Base-by-base conservation (phyloP, 64 coral and sea anemone genomes). In the Stylophora pistillata region DNA sequence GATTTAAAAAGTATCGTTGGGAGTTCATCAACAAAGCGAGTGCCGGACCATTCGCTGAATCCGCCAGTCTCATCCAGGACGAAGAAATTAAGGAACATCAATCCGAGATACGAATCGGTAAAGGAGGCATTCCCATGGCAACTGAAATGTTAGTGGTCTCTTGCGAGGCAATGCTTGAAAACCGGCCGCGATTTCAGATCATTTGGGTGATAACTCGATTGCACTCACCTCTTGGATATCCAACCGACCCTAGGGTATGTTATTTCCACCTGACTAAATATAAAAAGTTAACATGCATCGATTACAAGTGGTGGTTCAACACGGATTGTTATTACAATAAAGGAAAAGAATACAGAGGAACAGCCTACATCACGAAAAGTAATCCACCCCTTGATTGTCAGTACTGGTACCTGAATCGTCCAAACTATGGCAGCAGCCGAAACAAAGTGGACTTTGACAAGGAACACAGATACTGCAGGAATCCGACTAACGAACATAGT, bases 181-280 rank as follows among this genome's bases (percentile, higher is more conserved):
- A 59, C 3, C 18, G 89, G 20, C 91, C 95, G 26, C 70, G 59
- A 55, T 77, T 97, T 23, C 91, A 89, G 52, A 74, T 97, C 34
- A 90, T 97, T 68, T 97, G 95, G 95, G 95, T 88, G 2, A 60
- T 97, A 10, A 97, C 95, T 15, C 86, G 92, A 76, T 63, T 97
- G 9, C 95, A 97, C 26, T 97, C 95, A 1, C 95, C 95, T 0
- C 41, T 97, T 69, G 95, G 95, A 4, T 97, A 97, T 37, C 95
- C 95, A 4, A 97, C 95, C 4, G 95, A 97, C 83, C 95, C 95
- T 30, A 71, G 74, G 9, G 21, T 93, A 18, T 97, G 95, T n/a
- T 72, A 54, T 15, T 97, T 82, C 72, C 88, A 92, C 4, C 3
- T 0, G 0, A 31, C 66, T 2, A 90, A 13, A 15, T 59, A 58